A percentile compares a stretch with the other conserved stretches of the same genome.
phyloP scores from a whole-genome alignment of 2,113 vertebrate species.

The Mesitornis unicolor region DNA sequence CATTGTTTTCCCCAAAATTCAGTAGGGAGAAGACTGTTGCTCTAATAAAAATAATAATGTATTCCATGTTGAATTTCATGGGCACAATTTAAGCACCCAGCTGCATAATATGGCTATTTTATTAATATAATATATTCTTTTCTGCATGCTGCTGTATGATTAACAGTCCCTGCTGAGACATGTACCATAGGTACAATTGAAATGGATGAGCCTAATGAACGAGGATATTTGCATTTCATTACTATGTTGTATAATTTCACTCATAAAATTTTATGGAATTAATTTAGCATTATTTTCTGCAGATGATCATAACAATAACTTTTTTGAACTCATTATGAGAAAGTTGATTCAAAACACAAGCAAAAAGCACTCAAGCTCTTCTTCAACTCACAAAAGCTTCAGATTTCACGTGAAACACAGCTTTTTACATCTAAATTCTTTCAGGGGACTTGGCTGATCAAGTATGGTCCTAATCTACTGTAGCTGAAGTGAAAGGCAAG shows the following conservation, averaged over 20 bases:
- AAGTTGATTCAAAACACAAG: constrained; percentile 12
- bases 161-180: constrained; percentile 58
- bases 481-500: background rate
- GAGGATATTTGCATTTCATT: constrained; percentile 72
- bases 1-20: background rate
- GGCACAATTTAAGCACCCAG: constrained; percentile 58
- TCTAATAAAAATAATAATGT: constrained; percentile 54
- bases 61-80: constrained; percentile 30
- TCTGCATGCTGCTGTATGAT: constrained; percentile 58
- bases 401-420: background rate
- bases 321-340: background rate
- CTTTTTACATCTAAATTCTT: background rate
- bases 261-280: constrained; percentile 67
- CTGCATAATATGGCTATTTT: constrained; percentile 55
- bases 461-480: background rate
- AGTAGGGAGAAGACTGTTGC: constrained; percentile 14
- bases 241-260: constrained; percentile 60
- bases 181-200: constrained; percentile 62
- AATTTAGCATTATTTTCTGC: constrained; percentile 60
- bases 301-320: constrained; percentile 41
- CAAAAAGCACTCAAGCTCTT: background rate
- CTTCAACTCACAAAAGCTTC: background rate
- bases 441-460: background rate
- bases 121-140: constrained; percentile 65
- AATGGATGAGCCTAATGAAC: constrained; percentile 69